Evolutionary conservation across 2,113 vertebrate genomes (phyloP).

Genomic region (Gasterosteus aculeatus): DNA sequence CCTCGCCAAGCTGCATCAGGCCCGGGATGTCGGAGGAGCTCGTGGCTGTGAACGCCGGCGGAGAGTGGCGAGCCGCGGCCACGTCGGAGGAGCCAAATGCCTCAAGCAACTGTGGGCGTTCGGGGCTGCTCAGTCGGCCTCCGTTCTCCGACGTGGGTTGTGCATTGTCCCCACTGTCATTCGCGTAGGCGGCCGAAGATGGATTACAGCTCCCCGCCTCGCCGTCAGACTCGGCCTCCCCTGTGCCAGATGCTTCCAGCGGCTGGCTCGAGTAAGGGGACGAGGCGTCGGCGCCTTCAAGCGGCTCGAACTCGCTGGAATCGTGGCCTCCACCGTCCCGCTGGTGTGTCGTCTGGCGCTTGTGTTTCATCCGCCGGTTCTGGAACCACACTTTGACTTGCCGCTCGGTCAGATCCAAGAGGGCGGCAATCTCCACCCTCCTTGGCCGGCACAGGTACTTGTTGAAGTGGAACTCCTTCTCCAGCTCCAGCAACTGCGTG

Average conservation of each 20-base stretch:
- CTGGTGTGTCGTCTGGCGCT: slow-evolving; percentile 90
- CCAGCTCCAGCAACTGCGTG: slow-evolving; percentile 96
- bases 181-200: slow-evolving; percentile 69
- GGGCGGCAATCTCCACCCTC: slow-evolving; percentile 93
- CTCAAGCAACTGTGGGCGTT: slow-evolving; percentile 51
- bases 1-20: slow-evolving; percentile 57
- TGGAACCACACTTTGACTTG: slow-evolving; percentile 99
- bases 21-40: slow-evolving; percentile 64
- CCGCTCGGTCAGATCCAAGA: slow-evolving; percentile 92
- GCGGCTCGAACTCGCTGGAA: slow-evolving; percentile 79
- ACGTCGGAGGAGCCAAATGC: slow-evolving; percentile 50
- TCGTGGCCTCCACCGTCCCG: slow-evolving; percentile 78
- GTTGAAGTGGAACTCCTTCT: slow-evolving; percentile 99
- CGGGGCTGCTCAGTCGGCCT: slow-evolving; percentile 54
- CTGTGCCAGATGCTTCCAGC: slow-evolving; percentile 77
- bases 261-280: slow-evolving; percentile 81
- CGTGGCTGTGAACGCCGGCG: slow-evolving; percentile 58
- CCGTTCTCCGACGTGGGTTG: slow-evolving; percentile 75
- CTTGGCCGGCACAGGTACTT: slow-evolving; percentile 95
- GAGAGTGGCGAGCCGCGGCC: slow-evolving; percentile 32
- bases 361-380: slow-evolving; percentile 98
- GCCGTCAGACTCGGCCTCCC: slow-evolving; percentile 57
- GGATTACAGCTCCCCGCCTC: slow-evolving; percentile 70
- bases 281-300: slow-evolving; percentile 84
- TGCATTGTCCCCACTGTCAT: slow-evolving; percentile 78